Conservation (phyloP, 2,113 vertebrate species). For the western clawed frog (Xenopus tropicalis) region DNA sequence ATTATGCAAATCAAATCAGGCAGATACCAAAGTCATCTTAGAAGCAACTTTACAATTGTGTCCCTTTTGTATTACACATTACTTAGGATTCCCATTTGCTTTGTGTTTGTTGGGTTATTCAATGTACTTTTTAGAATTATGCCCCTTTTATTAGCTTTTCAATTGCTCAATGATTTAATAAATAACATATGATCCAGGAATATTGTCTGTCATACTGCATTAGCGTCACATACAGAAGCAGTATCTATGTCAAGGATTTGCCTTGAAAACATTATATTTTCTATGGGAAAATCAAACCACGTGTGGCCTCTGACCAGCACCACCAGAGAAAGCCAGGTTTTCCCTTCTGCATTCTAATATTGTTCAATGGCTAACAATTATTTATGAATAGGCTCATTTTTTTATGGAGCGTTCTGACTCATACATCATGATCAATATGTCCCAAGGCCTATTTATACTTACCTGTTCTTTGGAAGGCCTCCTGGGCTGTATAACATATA, state of each 20-base stretch:
- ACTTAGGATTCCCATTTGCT: slow-evolving; percentile 52
- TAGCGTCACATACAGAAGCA: slow-evolving; percentile 76
- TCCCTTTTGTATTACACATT: slow-evolving; percentile 37
- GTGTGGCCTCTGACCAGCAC: slow-evolving; percentile 74
- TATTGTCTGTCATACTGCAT: slow-evolving; percentile 77
- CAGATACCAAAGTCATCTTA: no score
- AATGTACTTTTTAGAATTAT: slow-evolving; percentile 65
- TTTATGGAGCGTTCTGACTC: slow-evolving; percentile 61
- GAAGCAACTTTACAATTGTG: slow-evolving; percentile 1
- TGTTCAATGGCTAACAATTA: slow-evolving; percentile 64
- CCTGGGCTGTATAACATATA: neutral
- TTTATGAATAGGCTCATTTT: slow-evolving; percentile 60
- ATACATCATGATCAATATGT: slow-evolving; percentile 55
- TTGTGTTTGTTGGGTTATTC: slow-evolving; percentile 56
- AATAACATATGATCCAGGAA: slow-evolving; percentile 76
- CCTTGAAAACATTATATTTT: slow-evolving; percentile 79
- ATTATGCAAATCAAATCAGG: no score
- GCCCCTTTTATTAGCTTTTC: slow-evolving; percentile 75
- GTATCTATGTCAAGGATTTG: slow-evolving; percentile 78
- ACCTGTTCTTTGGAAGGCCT: slow-evolving; percentile 49
- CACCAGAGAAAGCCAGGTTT: slow-evolving; percentile 63
- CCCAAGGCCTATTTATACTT: slow-evolving; percentile 1
- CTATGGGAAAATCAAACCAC: slow-evolving; percentile 79
- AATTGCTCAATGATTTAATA: slow-evolving; percentile 78
- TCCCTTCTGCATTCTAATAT: slow-evolving; percentile 63